Evolutionary conservation across 1,140 invertebrate species (phyloP).

Genomic region (Ceratina australensis): DNA sequence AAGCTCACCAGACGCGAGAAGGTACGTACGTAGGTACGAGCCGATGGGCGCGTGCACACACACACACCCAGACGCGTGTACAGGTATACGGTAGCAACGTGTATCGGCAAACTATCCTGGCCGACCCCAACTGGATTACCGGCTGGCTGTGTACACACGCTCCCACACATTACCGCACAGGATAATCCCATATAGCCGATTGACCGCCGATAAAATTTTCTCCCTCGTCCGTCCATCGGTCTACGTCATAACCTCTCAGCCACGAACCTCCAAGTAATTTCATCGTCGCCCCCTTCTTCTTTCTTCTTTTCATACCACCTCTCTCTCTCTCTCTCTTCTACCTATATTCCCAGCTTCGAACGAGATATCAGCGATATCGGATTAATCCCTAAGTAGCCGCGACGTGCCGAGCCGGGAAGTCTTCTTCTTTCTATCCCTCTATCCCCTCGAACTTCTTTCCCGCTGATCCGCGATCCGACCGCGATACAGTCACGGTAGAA

Average conservation of each 20-base stretch:
- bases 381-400: slow-evolving; percentile 56
- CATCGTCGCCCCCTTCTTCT: slow-evolving; percentile 26
- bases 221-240: slow-evolving; percentile 39
- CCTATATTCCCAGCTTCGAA: background rate
- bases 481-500: slow-evolving; percentile 4
- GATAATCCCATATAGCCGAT: slow-evolving; percentile 68
- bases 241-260: slow-evolving; percentile 48
- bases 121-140: slow-evolving; percentile 67
- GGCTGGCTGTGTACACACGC: slow-evolving; percentile 53
- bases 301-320: background rate
- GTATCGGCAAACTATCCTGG: slow-evolving; percentile 59
- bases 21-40: slow-evolving; percentile 18
- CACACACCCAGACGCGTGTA: background rate
- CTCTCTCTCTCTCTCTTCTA: background rate
- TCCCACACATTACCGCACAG: slow-evolving; percentile 31
- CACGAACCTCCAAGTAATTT: slow-evolving; percentile 49
- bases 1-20: slow-evolving; percentile 29
- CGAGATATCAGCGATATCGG: slow-evolving; percentile 54
- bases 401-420: slow-evolving; percentile 52
- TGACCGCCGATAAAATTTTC: slow-evolving; percentile 66
- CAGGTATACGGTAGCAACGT: slow-evolving; percentile 24
- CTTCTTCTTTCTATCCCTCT: slow-evolving; percentile 10
- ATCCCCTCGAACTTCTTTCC: background rate
- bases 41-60: slow-evolving; percentile 8
- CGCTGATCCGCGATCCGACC: background rate